Percentiles rank a stretch among this genome's conserved stretches.
These are phyloP conservation scores for Meteorus sp. DNA, from an alignment of 1,140 invertebrate genomes.

Conservation along the genomic window DNA sequence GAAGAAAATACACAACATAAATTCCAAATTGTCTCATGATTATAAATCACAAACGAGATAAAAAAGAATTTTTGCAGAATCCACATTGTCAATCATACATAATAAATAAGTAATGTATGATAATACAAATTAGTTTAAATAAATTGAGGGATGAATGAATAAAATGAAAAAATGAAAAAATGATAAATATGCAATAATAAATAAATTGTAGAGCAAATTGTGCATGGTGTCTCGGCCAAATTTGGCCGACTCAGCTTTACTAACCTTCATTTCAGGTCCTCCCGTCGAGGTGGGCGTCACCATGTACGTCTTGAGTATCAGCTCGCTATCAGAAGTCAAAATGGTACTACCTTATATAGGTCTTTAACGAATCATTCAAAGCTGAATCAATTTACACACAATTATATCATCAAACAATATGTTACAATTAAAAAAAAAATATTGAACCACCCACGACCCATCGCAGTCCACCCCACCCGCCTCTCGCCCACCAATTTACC, in stretches of 20 bases:
- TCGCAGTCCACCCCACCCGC: conserved; percentile 23
- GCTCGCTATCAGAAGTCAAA: conserved; percentile 98
- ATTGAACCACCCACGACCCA: conserved; percentile 23
- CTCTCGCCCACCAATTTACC: conserved; percentile 11
- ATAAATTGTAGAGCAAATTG: conserved; percentile 34
- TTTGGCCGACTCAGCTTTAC: conserved; percentile 55
- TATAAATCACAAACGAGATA: no score
- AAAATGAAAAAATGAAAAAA: conserved; percentile 24
- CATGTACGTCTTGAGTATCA: conserved; percentile 98
- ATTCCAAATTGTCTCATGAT: no score
- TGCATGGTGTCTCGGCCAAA: conserved; percentile 37
- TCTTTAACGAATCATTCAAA: conserved; percentile 45
- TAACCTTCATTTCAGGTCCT: conserved; percentile 78
- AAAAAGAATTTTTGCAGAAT: no score
- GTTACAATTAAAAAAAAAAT: conserved; percentile 14
- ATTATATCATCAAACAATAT: conserved; percentile 37
- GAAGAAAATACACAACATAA: no score
- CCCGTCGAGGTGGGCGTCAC: conserved; percentile 96
- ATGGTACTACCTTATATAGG: conserved; percentile 85
- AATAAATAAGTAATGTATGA: no score
- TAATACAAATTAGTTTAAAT: no score
- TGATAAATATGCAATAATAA: no score
- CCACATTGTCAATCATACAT: no score
- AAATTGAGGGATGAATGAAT: no score
- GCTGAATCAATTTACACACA: conserved; percentile 42